Percentiles rank a stretch among this genome's conserved stretches.
These are phyloP conservation scores for Melanchra persicariae DNA, from an alignment of 2,888 invertebrate species.

Conservation along the genomic window DNA sequence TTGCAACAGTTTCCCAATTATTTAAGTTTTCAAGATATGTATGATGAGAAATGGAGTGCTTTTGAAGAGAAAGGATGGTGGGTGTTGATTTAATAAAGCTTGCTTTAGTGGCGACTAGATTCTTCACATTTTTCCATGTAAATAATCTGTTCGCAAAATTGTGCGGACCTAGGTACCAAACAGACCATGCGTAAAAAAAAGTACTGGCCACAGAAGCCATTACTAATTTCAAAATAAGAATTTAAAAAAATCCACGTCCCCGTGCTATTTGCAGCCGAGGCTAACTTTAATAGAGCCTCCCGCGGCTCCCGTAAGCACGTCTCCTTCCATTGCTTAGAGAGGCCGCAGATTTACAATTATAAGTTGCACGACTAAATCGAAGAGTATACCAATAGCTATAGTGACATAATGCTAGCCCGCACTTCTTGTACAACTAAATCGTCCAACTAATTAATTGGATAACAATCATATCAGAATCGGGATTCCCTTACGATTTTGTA, in stretches of 20 bases:
- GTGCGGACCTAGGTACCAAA: not conserved
- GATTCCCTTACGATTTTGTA: too few relatives aligned
- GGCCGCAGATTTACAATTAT: too few relatives aligned
- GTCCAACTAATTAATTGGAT: too few relatives aligned
- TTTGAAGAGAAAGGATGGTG: not conserved
- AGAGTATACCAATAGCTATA: too few relatives aligned
- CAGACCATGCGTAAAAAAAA: not conserved
- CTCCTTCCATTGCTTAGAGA: slow-evolving; percentile 34
- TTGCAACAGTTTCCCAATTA: slow-evolving; percentile 32
- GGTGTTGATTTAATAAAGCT: not conserved
- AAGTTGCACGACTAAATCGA: too few relatives aligned
- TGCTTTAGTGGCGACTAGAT: too few relatives aligned
- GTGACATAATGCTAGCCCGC: too few relatives aligned
- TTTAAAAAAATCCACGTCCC: too few relatives aligned
- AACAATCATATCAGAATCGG: too few relatives aligned
- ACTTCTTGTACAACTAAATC: too few relatives aligned
- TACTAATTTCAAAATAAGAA: not conserved
- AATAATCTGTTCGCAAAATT: not conserved
- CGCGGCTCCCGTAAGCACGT: slow-evolving; percentile 60
- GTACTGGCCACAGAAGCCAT: not conserved
- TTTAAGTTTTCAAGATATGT: slow-evolving; percentile 19
- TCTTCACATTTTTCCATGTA: not conserved
- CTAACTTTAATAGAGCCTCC: slow-evolving; percentile 65
- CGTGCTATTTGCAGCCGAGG: slow-evolving; percentile 18
- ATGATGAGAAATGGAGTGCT: not conserved